Evolutionary conservation across 1,140 invertebrate species (phyloP).

Genomic region (Kradibia gibbosae): DNA sequence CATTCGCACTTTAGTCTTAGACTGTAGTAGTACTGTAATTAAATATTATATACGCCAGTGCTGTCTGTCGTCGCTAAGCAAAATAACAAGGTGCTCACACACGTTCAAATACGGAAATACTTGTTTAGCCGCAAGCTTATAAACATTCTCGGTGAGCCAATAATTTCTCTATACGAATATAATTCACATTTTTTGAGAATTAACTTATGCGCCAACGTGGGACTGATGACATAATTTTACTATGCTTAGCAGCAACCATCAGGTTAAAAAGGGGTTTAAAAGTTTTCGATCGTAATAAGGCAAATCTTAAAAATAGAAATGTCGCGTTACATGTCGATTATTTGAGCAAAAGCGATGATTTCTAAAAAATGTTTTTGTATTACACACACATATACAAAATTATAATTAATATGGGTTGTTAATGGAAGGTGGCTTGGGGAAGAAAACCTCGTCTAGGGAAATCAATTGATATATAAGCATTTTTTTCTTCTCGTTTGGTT

Average conservation of each 20-base stretch:
- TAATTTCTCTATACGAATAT: constrained; percentile 3
- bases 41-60: not conserved
- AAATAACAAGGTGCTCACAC: not conserved
- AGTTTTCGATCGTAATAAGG: not conserved
- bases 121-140: not conserved
- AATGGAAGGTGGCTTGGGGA: not conserved
- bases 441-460: not conserved
- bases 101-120: not conserved
- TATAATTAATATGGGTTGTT: too few species aligned
- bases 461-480: constrained; percentile 8
- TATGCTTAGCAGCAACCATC: not conserved
- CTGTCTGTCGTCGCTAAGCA: not conserved
- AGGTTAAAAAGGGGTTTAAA: not conserved
- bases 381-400: not conserved
- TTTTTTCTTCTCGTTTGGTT: not conserved
- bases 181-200: constrained; percentile 9
- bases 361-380: not conserved
- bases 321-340: not conserved
- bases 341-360: not conserved
- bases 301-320: constrained; percentile 5
- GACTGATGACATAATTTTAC: not conserved
- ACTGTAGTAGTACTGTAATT: not conserved
- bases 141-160: not conserved
- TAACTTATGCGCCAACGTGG: not conserved
- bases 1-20: not conserved